Evolutionary conservation across 2,888 invertebrate genomes (phyloP), one percentile per base, ranked within the genome.

Genomic region (Acanthosepion pharaonis): DNA sequence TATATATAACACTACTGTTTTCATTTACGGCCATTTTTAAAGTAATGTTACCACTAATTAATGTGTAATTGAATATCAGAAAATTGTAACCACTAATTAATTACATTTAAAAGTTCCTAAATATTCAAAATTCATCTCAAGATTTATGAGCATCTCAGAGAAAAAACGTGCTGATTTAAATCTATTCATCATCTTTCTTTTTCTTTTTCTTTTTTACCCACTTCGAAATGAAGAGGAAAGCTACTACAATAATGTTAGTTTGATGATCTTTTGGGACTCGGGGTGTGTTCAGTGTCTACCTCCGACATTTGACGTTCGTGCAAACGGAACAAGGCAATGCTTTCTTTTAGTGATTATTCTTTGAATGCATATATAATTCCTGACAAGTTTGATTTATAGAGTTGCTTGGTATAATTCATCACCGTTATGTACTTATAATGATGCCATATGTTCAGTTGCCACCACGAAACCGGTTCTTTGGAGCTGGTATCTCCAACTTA

Each of bases 351-450:
- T 78, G 78, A 78, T 78, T 78, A 78, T 15, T 0, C n/a, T 78
- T 78, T 78, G 78, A 78, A 78, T 78, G 78, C 78, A 78, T 78
- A 78, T n/a, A 78, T n/a, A n/a, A 78, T 78, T 78, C n/a, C n/a
- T 78, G 78, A 78, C 78, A 78, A n/a, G 78, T 78, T 78, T 78
- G 78, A 78, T 78, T 78, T n/a, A 78, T 78, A 78, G 78, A 78
- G 78, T 78, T 78, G n/a, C n/a, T 78, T 78, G n/a, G 78, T n/a
- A 78, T 78, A 78, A 78, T 78, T 78, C 78, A 78, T 78, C 78
- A 78, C n/a, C 78, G 78, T 78, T 33, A n/a, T 78, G 78, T 78
- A 78, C 78, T 78, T n/a, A 78, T 78, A 78, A 78, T 78, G 78
- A 78, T 78, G n/a, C 78, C 78, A 78, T 78, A 78, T 78, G 78